Percentiles rank a stretch among this genome's conserved stretches.
These are phyloP conservation scores for Acholoe squamosa DNA, from an alignment of 2,888 invertebrate species.

Conservation along the genomic window DNA sequence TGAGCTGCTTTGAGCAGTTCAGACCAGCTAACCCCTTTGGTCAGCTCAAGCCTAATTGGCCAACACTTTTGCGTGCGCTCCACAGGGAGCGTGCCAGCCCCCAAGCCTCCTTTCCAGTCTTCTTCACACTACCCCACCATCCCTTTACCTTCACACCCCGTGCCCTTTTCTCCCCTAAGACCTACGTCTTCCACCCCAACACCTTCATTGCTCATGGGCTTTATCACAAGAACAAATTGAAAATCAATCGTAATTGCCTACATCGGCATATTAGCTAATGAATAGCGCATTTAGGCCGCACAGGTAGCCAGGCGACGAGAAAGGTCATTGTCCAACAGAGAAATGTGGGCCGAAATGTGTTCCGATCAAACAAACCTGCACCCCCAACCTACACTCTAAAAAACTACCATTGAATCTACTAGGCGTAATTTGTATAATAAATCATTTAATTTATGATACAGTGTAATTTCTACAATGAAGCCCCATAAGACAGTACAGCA, in stretches of 20 bases:
- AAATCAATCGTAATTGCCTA: conserved; percentile 28
- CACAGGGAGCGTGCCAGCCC: not conserved
- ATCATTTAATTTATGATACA: no score
- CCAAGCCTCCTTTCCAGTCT: not conserved
- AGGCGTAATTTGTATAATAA: no score
- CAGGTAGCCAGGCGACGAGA: not conserved
- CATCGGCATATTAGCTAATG: conserved; percentile 36
- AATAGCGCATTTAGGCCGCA: conserved; percentile 47
- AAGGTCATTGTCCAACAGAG: not conserved
- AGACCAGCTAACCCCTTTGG: not conserved
- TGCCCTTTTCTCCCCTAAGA: not conserved
- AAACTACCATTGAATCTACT: no score
- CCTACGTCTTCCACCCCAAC: conserved; percentile 25
- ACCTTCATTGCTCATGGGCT: not conserved
- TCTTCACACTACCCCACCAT: not conserved
- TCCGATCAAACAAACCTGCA: not conserved
- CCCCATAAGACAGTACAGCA: no score
- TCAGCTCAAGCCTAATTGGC: conserved; percentile 37
- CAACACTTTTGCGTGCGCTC: not conserved
- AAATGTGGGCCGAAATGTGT: conserved; percentile 28
- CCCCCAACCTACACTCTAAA: not conserved
- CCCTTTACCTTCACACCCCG: not conserved
- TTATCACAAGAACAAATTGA: conserved; percentile 50
- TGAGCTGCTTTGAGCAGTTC: not conserved
- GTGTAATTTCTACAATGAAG: no score